phyloP scores from a whole-genome alignment of 2,113 vertebrate species.

The Apaloderma vittatum region DNA sequence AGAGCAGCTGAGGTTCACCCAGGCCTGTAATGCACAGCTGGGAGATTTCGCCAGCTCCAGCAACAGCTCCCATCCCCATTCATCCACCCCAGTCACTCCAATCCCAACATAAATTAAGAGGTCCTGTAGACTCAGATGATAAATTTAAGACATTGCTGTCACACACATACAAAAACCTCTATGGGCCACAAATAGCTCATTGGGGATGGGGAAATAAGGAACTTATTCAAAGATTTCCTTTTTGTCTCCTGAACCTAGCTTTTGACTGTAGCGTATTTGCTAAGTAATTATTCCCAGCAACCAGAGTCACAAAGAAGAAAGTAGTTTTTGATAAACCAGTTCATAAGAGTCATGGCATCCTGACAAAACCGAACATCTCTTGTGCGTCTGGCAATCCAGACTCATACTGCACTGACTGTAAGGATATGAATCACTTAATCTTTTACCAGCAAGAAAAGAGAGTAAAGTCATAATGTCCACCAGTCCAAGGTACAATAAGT shows the following conservation, averaged over 20 bases:
- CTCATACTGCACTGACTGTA: not conserved
- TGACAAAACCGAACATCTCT: not conserved
- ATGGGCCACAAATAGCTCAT: not conserved
- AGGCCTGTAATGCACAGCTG: constrained; percentile 11
- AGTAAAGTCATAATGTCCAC: not conserved
- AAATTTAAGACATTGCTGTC: not conserved
- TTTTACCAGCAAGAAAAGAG: not conserved
- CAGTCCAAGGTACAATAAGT: not conserved
- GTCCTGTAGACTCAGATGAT: not conserved
- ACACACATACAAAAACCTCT: not conserved
- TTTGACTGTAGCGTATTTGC: not conserved
- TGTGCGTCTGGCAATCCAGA: not conserved
- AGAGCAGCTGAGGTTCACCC: constrained; percentile 14
- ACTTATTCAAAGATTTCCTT: not conserved
- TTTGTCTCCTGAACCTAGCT: not conserved
- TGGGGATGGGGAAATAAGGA: not conserved
- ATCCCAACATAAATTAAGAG: not conserved
- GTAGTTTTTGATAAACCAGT: not conserved
- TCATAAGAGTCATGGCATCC: not conserved
- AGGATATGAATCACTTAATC: not conserved
- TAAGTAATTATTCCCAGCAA: not conserved
- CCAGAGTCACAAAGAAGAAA: not conserved
- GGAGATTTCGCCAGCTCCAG: not conserved
- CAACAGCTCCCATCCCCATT: not conserved
- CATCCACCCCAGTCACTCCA: not conserved